phyloP scores from a whole-genome alignment of 2,888 invertebrate genomes.

The Tenthredo mesomela region DNA sequence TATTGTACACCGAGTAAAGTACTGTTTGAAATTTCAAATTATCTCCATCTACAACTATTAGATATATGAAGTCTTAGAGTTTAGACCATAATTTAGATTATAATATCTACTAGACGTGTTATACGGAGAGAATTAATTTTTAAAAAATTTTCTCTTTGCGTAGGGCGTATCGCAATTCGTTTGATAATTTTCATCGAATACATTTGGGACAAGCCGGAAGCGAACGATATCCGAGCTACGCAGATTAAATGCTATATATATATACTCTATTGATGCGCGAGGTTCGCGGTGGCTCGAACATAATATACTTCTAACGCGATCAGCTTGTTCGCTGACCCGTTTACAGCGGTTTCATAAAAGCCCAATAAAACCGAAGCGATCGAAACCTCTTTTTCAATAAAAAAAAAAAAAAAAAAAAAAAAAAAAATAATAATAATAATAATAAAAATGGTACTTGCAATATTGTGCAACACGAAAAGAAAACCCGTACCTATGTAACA shows the following conservation, averaged over 20 bases:
- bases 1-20: neutral
- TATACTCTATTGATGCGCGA: conserved; percentile 30
- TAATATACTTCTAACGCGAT: conserved; percentile 36
- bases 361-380: conserved; percentile 23
- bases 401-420: no score
- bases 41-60: neutral
- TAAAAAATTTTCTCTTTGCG: neutral
- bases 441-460: neutral
- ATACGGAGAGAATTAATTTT: neutral
- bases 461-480: neutral
- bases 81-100: neutral
- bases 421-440: no score
- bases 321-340: conserved; percentile 44
- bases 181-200: neutral
- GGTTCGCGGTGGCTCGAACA: conserved; percentile 25
- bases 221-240: neutral
- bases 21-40: neutral
- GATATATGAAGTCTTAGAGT: neutral
- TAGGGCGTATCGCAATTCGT: neutral
- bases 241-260: conserved; percentile 19
- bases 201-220: neutral
- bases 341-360: conserved; percentile 33
- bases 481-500: neutral
- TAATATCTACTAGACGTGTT: neutral
- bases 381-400: neutral